Evolutionary conservation across 2,113 vertebrate species (phyloP).

Genomic region (Amazona vittata): DNA sequence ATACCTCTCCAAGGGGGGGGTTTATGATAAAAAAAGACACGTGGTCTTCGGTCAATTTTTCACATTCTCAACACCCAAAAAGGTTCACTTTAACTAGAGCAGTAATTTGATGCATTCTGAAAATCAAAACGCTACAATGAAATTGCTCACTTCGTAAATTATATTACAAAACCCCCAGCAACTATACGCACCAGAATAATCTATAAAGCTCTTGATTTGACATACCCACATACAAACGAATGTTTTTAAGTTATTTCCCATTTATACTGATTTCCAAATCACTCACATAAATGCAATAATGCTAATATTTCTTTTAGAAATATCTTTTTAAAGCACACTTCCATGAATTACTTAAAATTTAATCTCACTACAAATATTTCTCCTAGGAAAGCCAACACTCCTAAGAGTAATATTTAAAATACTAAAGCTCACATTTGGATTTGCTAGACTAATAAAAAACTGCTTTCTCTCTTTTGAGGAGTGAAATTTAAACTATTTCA

Average conservation of each 20-base stretch:
- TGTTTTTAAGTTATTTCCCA: background rate
- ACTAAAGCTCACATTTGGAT: conserved; percentile 27
- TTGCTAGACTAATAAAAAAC: conserved; percentile 29
- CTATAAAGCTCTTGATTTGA: background rate
- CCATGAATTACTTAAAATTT: conserved; percentile 23
- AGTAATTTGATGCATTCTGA: conserved; percentile 29
- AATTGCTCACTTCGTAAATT: background rate
- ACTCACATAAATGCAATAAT: conserved; percentile 8
- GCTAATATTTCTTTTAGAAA: conserved; percentile 17
- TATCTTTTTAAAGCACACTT: background rate
- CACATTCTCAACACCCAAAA: background rate
- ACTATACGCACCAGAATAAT: background rate
- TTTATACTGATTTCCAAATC: conserved; percentile 11
- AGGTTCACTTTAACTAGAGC: conserved; percentile 9
- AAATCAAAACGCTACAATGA: conserved; percentile 17
- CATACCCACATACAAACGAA: background rate
- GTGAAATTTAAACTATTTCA: conserved; percentile 22
- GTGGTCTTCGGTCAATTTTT: conserved; percentile 11
- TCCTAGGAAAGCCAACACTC: conserved; percentile 26
- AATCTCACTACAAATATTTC: conserved; percentile 28
- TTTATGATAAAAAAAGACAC: background rate
- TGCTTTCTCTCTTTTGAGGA: conserved; percentile 19
- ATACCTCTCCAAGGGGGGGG: background rate
- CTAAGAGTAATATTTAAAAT: conserved; percentile 52
- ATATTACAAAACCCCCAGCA: background rate